Evolutionary conservation across 2,888 invertebrate species (phyloP).

Genomic region (Drosophila lacicola): DNA sequence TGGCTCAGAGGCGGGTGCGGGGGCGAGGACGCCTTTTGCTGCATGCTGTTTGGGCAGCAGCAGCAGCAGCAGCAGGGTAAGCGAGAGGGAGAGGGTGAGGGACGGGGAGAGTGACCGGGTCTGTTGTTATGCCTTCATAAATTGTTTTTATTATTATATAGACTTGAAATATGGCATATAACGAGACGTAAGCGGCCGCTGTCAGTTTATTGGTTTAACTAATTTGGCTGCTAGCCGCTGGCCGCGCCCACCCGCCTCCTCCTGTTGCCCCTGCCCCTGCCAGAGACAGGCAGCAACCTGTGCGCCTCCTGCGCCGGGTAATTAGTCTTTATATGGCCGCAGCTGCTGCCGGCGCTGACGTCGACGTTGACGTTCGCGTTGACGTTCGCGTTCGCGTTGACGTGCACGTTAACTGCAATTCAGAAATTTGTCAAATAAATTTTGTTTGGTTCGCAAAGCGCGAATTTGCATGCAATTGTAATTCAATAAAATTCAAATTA

Average conservation of each 20-base stretch:
- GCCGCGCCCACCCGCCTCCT: background rate
- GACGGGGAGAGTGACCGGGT: constrained; percentile 15
- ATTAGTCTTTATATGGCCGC: constrained; percentile 61
- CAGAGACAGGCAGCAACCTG: constrained; percentile 17
- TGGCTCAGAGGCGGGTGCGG: constrained; percentile 21
- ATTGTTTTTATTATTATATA: constrained; percentile 79
- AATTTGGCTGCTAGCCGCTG: constrained; percentile 59
- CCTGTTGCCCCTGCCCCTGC: too few species aligned
- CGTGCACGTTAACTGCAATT: constrained; percentile 14
- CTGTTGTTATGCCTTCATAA: constrained; percentile 75
- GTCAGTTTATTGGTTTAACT: constrained; percentile 81
- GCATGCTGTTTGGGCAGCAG: constrained; percentile 15
- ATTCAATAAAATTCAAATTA: constrained; percentile 78
- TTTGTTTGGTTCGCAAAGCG: constrained; percentile 13
- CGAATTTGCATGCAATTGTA: constrained; percentile 72
- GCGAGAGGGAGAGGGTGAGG: background rate
- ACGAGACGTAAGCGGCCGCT: constrained; percentile 52
- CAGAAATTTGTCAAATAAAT: constrained; percentile 82
- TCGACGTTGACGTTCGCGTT: constrained; percentile 3
- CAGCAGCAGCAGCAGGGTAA: too few species aligned
- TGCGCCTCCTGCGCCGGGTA: constrained; percentile 39
- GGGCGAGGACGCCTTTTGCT: constrained; percentile 18
- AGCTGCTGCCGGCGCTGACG: constrained; percentile 62
- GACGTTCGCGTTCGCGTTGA: background rate
- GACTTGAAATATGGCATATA: constrained; percentile 70